phyloP scores from a whole-genome alignment of 2,888 invertebrate species.

The Cryptocephalus primarius region DNA sequence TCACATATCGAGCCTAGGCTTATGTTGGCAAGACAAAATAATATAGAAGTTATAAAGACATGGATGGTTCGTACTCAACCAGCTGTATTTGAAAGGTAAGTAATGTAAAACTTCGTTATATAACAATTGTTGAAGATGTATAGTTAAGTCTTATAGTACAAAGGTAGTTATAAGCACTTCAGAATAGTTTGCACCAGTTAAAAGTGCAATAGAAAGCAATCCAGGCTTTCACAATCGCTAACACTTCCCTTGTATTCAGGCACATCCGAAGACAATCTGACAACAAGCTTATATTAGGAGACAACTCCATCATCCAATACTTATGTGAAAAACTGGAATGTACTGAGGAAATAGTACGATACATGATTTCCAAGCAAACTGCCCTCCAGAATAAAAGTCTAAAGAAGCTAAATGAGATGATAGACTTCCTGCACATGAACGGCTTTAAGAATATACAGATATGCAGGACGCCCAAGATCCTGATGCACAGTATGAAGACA shows the following conservation, averaged over 20 bases:
- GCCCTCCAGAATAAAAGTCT: slow-evolving; percentile 34
- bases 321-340: slow-evolving; percentile 34
- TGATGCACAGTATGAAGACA: slow-evolving; percentile 36
- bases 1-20: slow-evolving; percentile 28
- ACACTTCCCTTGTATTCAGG: slow-evolving; percentile 21
- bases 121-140: neutral
- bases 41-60: slow-evolving; percentile 34
- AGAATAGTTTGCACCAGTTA: no score
- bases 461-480: slow-evolving; percentile 33
- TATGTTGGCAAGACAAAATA: slow-evolving; percentile 24
- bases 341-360: slow-evolving; percentile 24
- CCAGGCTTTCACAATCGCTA: neutral
- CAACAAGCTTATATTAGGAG: slow-evolving; percentile 32
- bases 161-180: no score
- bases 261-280: slow-evolving; percentile 31
- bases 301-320: slow-evolving; percentile 33
- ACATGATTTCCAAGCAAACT: slow-evolving; percentile 31
- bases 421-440: slow-evolving; percentile 34
- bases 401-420: slow-evolving; percentile 34
- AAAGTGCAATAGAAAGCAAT: no score
- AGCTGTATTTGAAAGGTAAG: slow-evolving; percentile 31
- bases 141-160: no score
- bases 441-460: slow-evolving; percentile 35
- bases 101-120: slow-evolving; percentile 1
- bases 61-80: slow-evolving; percentile 39